Base-by-base conservation (phyloP, 2,113 vertebrate species). In the Lathamus discolor region DNA sequence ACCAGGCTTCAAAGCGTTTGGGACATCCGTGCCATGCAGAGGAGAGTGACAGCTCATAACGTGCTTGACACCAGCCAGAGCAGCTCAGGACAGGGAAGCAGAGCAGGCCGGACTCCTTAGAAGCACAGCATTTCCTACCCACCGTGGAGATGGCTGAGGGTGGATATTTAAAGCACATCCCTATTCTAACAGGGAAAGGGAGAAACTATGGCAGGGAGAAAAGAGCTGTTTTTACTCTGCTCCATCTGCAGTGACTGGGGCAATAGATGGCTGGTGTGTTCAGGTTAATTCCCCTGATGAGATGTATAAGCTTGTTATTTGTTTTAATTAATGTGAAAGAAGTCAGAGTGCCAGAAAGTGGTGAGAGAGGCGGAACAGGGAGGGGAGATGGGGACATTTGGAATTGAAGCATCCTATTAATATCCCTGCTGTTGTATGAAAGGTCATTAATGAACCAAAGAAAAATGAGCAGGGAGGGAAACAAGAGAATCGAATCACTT, bases 281-380 rank as follows among this genome's bases (percentile, higher is more conserved):
- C 75, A 29, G 68, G 10, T 86, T 35, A 95, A 92, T 87, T 94
- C 84, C 49, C 41, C 85, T 76, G 73, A 79, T 84, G 91, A 95
- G 52, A 74, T 91, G 55, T 46, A 63, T 54, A 80, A 92, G 82
- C 49, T 92, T 87, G 62, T 80, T 96, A 88, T 94, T 96, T 95
- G 92, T 91, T 96, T 92, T 95, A 95, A 92, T 96, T 92, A 93
- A 93, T 75, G 76, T 64, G 57, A 92, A 88, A 62, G 61, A 96
- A 96, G 73, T 82, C 87, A 64, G 49, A 67, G 19, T 55, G 63
- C 88, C 94, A 88, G 94, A 91, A 92, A 92, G 67, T 55, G 48
- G 57, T 6, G 33, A 78, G 83, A 81, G 84, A 81, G 66, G 54
- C 31, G 70, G 79, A 93, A 73, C 31, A 64, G 62, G 64, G 84